Evolutionary conservation across 2,797 vertebrate species (phyloP).

Genomic region (Pseudomugil gertrudae): DNA sequence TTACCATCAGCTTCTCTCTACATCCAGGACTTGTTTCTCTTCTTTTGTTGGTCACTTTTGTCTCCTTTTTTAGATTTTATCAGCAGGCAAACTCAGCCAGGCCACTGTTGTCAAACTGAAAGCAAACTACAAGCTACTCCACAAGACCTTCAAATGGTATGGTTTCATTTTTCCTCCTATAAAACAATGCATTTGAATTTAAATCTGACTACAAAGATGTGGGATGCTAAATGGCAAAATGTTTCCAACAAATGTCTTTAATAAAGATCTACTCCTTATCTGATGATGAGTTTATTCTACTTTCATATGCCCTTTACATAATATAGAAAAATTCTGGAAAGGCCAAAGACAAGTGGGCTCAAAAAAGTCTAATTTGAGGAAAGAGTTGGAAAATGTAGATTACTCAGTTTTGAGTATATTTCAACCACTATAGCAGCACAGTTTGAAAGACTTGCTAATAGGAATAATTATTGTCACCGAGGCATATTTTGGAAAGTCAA

Average conservation of each 20-base stretch:
- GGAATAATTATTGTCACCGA: neutral
- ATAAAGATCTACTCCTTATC: constrained; percentile 28
- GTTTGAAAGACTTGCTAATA: constrained; percentile 6
- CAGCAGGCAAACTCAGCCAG: constrained; percentile 53
- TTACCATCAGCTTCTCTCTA: neutral
- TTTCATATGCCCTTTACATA: constrained; percentile 2
- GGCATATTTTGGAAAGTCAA: neutral
- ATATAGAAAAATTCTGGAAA: neutral
- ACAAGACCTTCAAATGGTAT: constrained; percentile 63
- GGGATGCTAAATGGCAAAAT: neutral
- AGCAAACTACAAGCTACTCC: constrained; percentile 49
- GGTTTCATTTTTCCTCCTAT: constrained; percentile 3
- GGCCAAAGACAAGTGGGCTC: neutral
- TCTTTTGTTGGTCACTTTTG: constrained; percentile 11
- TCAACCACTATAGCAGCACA: neutral
- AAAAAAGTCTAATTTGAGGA: neutral
- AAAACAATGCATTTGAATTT: neutral
- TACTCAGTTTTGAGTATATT: neutral
- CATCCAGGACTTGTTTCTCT: neutral
- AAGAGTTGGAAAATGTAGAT: neutral
- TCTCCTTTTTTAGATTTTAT: constrained; percentile 57
- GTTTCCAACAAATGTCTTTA: constrained; percentile 22
- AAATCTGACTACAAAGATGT: constrained; percentile 6
- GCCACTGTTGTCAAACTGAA: constrained; percentile 57
- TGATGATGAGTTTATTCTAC: constrained; percentile 21